These are phyloP conservation scores for Euglossa dilemma DNA, from an alignment of 1,140 invertebrate genomes.

Conservation along the genomic window DNA sequence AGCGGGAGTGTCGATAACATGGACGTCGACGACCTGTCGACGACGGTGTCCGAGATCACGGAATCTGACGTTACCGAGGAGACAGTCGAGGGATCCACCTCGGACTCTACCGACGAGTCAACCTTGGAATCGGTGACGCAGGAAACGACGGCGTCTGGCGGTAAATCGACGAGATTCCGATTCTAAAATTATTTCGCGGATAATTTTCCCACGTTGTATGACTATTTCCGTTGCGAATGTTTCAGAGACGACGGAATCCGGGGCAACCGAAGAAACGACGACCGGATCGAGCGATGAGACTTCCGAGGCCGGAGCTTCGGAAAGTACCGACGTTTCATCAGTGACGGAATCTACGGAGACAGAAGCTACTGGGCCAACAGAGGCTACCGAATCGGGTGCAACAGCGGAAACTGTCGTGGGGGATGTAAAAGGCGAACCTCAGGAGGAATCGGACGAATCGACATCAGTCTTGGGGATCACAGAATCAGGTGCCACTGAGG, in stretches of 20 bases:
- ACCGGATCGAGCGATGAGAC: slow-evolving; percentile 23
- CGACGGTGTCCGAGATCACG: slow-evolving; percentile 40
- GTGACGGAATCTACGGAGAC: slow-evolving; percentile 65
- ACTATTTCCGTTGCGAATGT: not conserved
- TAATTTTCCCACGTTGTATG: not conserved
- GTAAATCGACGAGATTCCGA: not conserved
- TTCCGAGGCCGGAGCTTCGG: slow-evolving; percentile 41
- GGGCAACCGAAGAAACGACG: slow-evolving; percentile 15
- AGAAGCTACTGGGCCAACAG: slow-evolving; percentile 53
- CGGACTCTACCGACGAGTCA: not conserved
- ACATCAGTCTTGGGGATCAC: slow-evolving; percentile 23
- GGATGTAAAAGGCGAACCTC: not conserved
- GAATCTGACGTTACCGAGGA: slow-evolving; percentile 39
- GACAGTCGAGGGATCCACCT: slow-evolving; percentile 6
- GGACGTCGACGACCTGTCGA: slow-evolving; percentile 26
- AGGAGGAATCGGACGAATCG: slow-evolving; percentile 34
- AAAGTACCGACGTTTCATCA: slow-evolving; percentile 40
- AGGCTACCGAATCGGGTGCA: slow-evolving; percentile 51
- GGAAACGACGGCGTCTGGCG: slow-evolving; percentile 10
- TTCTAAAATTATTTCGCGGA: not conserved
- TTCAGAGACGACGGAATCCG: not conserved
- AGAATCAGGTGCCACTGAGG: slow-evolving; percentile 23
- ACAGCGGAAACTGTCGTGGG: slow-evolving; percentile 59
- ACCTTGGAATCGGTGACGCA: slow-evolving; percentile 7
- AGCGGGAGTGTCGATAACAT: slow-evolving; percentile 68